A percentile compares a stretch with the other conserved stretches of the same genome.
Conservation (phyloP, 2,113 vertebrate species). For the Penelope pileata region DNA sequence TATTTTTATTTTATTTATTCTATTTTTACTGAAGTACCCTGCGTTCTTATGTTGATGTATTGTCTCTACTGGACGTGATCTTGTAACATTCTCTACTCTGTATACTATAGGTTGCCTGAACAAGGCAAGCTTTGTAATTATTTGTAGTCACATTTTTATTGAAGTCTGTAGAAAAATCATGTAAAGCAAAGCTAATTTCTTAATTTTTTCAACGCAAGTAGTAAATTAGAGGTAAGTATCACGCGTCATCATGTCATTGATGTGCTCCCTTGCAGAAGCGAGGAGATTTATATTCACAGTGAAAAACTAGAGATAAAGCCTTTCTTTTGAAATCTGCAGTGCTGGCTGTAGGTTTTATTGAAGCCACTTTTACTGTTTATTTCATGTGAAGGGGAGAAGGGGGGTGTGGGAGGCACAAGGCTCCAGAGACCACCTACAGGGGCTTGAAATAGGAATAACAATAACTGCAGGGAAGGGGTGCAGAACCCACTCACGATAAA, state of each 20-base stretch:
- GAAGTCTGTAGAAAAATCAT: conserved; percentile 73
- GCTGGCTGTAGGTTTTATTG: conserved; percentile 51
- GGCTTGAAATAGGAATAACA: not conserved
- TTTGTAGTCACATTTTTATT: conserved; percentile 80
- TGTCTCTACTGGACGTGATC: conserved; percentile 71
- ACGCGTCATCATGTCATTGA: not conserved
- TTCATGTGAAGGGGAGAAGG: not conserved
- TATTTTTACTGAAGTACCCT: conserved; percentile 94
- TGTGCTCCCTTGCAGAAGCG: not conserved
- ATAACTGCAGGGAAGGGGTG: conserved; percentile 4
- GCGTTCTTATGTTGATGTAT: conserved; percentile 79
- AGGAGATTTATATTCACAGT: conserved; percentile 8
- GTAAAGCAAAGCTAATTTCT: conserved; percentile 67
- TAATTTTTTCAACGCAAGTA: conserved; percentile 69
- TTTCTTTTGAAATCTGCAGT: conserved; percentile 40
- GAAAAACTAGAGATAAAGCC: not conserved
- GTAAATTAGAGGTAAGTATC: conserved; percentile 44
- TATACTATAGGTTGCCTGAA: conserved; percentile 70
- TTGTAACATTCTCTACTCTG: conserved; percentile 75
- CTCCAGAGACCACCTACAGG: not conserved
- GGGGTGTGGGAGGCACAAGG: not conserved
- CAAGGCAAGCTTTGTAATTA: conserved; percentile 77
- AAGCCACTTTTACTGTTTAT: not conserved
- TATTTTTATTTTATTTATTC: conserved; percentile 99
- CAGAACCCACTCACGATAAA: not conserved